Percentiles rank a stretch among this genome's conserved stretches.
Evolutionary conservation across 1,140 invertebrate species (phyloP).

Genomic region (Monochamus saltuarius): DNA sequence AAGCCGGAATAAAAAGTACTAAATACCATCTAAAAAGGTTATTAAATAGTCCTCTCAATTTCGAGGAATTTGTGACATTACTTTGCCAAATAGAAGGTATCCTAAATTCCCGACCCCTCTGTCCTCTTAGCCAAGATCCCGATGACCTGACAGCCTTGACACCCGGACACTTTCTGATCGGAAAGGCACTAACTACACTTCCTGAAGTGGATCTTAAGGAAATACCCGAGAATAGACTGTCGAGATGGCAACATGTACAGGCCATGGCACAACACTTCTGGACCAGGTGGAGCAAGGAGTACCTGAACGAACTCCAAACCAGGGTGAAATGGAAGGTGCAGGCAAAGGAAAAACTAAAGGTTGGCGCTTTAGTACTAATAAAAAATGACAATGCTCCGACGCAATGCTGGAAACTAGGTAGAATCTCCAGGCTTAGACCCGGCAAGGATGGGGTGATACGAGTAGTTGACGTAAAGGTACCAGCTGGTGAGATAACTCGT

Average conservation of each 20-base stretch:
- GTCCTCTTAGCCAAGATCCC: conserved; percentile 26
- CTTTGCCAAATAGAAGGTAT: conserved; percentile 14
- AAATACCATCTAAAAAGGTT: no score
- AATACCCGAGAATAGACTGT: neutral
- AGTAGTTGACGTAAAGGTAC: conserved; percentile 41
- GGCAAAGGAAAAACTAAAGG: neutral
- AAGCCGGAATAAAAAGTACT: no score
- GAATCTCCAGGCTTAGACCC: conserved; percentile 39
- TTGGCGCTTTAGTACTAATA: conserved; percentile 23
- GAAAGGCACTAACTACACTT: conserved; percentile 16
- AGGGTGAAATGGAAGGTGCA: conserved; percentile 22
- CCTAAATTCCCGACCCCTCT: conserved; percentile 33
- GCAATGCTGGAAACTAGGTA: conserved; percentile 34
- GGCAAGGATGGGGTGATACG: conserved; percentile 42
- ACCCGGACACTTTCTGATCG: conserved; percentile 36
- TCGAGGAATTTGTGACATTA: no score
- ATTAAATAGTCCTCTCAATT: no score
- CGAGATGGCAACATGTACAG: conserved; percentile 7
- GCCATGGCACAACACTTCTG: conserved; percentile 4
- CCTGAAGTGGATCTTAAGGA: conserved; percentile 3
- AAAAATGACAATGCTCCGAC: conserved; percentile 26
- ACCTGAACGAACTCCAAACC: conserved; percentile 28
- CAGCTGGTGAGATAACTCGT: conserved; percentile 1
- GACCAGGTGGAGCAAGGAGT: conserved; percentile 30
- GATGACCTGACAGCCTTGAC: conserved; percentile 28